phyloP scores from a whole-genome alignment of 2,888 invertebrate genomes.

The Temnothorax ravouxi region DNA sequence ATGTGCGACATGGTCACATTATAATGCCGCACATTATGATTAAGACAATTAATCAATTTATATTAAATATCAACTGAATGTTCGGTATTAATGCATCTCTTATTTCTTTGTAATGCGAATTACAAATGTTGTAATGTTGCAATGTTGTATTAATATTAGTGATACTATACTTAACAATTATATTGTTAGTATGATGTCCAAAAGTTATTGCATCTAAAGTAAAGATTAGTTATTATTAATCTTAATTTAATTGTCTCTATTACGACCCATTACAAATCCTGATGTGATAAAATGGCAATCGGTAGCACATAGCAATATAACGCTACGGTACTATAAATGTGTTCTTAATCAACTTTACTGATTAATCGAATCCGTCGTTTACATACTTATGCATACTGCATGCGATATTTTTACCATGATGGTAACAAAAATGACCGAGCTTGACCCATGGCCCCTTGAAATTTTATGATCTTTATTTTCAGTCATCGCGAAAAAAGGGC shows the following conservation, averaged over 20 bases:
- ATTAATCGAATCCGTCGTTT: conserved; percentile 12
- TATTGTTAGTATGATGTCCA: not conserved
- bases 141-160: not conserved
- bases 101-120: not conserved
- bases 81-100: not conserved
- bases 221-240: not conserved
- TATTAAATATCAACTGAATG: too few species aligned
- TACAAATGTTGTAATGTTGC: not conserved
- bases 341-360: not conserved
- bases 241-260: not conserved
- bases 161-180: not conserved
- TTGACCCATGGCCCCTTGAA: not conserved
- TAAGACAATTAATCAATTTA: too few species aligned
- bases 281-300: conserved; percentile 12
- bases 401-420: not conserved
- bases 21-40: too few species aligned
- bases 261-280: not conserved
- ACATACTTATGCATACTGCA: not conserved
- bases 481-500: conserved; percentile 10
- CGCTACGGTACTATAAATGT: not conserved
- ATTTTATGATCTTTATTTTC: conserved; percentile 37
- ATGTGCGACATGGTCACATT: too few species aligned
- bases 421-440: not conserved
- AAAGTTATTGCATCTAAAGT: not conserved
- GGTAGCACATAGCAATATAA: not conserved